These are phyloP conservation scores for Colletes latitarsis DNA, from an alignment of 1,140 invertebrate genomes.

Conservation along the genomic window DNA sequence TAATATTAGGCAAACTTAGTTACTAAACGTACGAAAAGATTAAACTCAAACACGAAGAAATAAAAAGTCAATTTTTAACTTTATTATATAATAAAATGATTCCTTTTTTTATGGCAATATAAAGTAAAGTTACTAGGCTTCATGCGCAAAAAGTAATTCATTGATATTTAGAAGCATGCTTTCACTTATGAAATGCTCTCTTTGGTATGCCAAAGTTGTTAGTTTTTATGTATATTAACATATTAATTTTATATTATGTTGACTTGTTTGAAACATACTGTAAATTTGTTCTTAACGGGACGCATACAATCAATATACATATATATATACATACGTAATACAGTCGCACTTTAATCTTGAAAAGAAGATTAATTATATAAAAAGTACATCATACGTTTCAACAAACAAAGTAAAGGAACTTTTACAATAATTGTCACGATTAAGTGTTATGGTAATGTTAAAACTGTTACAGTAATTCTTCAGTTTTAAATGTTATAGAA, in stretches of 20 bases:
- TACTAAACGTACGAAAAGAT: background rate
- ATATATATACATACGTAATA: slow-evolving; percentile 10
- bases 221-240: too few relatives aligned
- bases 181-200: background rate
- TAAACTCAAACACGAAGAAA: background rate
- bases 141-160: background rate
- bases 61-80: slow-evolving; percentile 38
- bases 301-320: background rate
- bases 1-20: too few relatives aligned
- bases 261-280: background rate
- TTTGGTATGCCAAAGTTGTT: slow-evolving; percentile 24
- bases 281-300: background rate
- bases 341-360: background rate
- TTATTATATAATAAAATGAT: slow-evolving; percentile 26
- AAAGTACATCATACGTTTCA: background rate
- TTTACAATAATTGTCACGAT: background rate
- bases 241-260: too few relatives aligned
- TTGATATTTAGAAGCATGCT: background rate
- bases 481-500: background rate
- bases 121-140: background rate
- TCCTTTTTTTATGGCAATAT: background rate
- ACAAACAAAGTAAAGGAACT: background rate
- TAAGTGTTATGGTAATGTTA: background rate
- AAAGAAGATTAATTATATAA: background rate
- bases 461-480: background rate